Conservation (phyloP, 2,888 invertebrate genomes). For the Ischnus inquisitorius region DNA sequence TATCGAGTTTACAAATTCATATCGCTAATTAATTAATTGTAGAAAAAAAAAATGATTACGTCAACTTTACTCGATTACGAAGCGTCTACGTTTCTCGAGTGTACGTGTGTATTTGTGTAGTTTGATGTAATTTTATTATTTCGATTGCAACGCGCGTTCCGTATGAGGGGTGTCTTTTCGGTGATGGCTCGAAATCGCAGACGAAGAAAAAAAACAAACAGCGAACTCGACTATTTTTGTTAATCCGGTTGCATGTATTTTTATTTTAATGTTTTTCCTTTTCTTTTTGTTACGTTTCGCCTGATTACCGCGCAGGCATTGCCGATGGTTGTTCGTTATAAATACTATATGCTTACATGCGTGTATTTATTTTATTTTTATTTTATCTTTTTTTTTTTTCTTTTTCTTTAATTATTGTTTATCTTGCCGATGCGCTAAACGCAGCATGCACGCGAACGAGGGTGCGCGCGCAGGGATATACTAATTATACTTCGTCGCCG, state of each 20-base stretch:
- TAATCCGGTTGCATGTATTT: slow-evolving; percentile 17
- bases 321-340: slow-evolving; percentile 63
- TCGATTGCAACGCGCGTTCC: slow-evolving; percentile 17
- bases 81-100: slow-evolving; percentile 26
- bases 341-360: slow-evolving; percentile 54
- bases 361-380: slow-evolving; percentile 40
- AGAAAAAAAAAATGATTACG: slow-evolving; percentile 14
- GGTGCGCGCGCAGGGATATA: slow-evolving; percentile 51
- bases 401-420: slow-evolving; percentile 38
- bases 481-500: slow-evolving; percentile 52
- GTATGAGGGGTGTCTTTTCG: slow-evolving; percentile 5
- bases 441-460: slow-evolving; percentile 59
- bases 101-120: slow-evolving; percentile 12
- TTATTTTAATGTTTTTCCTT: too few relatives aligned
- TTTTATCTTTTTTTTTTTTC: slow-evolving; percentile 12
- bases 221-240: too few relatives aligned
- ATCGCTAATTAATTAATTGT: not conserved
- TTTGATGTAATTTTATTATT: slow-evolving; percentile 21
- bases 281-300: slow-evolving; percentile 34
- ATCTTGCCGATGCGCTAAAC: slow-evolving; percentile 45
- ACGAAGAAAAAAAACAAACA: slow-evolving; percentile 7
- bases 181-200: not conserved
- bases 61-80: slow-evolving; percentile 15
- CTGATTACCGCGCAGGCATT: slow-evolving; percentile 61
- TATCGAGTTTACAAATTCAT: not conserved